A percentile compares a stretch with the other conserved stretches of the same genome.
phyloP scores from a whole-genome alignment of 2,113 vertebrate species.

The Halichoerus grypus region DNA sequence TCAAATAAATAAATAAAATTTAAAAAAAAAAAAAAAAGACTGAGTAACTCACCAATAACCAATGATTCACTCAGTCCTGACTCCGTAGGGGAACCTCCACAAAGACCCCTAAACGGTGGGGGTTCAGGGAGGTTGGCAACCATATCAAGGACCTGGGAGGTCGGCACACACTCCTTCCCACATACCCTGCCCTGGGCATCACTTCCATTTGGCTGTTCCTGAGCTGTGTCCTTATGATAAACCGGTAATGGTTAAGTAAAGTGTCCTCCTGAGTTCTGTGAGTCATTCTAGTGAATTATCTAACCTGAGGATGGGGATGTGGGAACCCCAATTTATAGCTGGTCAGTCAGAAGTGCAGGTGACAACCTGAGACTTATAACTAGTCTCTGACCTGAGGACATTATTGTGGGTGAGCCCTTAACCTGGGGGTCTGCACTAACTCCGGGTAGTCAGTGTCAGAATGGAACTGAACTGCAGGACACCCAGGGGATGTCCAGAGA shows the following conservation, averaged over 20 bases:
- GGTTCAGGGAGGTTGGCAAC: not conserved
- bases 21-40: no score
- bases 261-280: not conserved
- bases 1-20: no score
- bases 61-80: not conserved
- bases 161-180: not conserved
- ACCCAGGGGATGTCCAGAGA: not conserved
- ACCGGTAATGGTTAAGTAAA: not conserved
- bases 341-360: not conserved
- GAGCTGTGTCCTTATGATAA: not conserved
- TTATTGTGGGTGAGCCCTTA: not conserved
- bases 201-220: not conserved
- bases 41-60: not conserved
- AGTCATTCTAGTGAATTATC: not conserved
- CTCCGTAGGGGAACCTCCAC: not conserved
- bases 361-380: not conserved
- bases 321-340: not conserved
- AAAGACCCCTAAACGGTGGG: rapidly evolving
- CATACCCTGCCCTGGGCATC: not conserved
- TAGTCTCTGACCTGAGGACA: not conserved
- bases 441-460: rapidly evolving
- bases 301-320: not conserved
- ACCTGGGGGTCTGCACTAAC: not conserved
- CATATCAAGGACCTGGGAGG: rapidly evolving
- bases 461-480: no score